These are phyloP conservation scores for Microplitis mediator DNA, from an alignment of 1,140 invertebrate genomes.

Conservation along the genomic window DNA sequence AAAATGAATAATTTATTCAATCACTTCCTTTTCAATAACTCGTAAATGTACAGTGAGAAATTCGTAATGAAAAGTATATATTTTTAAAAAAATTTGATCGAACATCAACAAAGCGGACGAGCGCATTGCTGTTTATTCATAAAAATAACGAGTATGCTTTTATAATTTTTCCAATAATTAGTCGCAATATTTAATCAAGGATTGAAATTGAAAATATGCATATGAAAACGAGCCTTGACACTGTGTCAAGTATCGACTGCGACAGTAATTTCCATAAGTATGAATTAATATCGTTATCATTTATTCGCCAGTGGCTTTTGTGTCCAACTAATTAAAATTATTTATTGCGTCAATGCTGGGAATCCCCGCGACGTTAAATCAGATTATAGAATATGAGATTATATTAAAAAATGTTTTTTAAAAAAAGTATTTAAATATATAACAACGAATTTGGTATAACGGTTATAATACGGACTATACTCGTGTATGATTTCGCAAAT, in stretches of 20 bases:
- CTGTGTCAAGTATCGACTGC: background rate
- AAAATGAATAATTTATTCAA: no score
- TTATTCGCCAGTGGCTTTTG: background rate
- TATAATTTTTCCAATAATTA: background rate
- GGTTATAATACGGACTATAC: background rate
- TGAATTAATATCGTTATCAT: background rate
- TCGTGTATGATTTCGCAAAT: slow-evolving; percentile 11
- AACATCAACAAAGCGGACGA: no score
- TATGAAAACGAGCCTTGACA: background rate
- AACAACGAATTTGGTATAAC: background rate
- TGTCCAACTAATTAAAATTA: slow-evolving; percentile 1
- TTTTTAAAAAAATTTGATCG: no score
- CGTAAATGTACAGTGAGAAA: no score
- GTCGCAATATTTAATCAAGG: background rate
- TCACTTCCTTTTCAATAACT: no score
- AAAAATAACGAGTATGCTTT: no score
- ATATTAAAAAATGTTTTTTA: background rate
- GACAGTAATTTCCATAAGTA: slow-evolving; percentile 10
- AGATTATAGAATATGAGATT: background rate
- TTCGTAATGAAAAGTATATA: no score
- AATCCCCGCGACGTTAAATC: background rate
- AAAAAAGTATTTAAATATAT: background rate
- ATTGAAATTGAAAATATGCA: no score
- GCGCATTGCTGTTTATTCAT: no score
- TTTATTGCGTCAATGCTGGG: background rate